Base-by-base conservation (phyloP, 2,113 vertebrate genomes). In the Alligator sinensis region DNA sequence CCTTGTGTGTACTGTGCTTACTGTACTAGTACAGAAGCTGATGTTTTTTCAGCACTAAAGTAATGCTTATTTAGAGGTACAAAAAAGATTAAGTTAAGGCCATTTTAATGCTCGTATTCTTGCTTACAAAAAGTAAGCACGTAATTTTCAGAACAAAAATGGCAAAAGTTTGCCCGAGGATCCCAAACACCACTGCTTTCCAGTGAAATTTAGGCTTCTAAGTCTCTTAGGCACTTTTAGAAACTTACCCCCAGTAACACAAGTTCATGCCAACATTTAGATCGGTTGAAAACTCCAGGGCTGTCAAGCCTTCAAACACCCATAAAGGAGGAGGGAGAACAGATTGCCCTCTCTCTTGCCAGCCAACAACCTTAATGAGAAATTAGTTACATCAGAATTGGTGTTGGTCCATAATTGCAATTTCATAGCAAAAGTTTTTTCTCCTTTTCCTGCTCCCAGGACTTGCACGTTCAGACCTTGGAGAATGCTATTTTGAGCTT, bases 181-280 rank as follows among this genome's bases (percentile, higher is more conserved):
- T 19, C 21, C 21, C 34, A 72, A 11, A 18, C 11, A 25, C 5
- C 3, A 80, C 34, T 55, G 25, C 3, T 55, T 64, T 2, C 9
- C 38, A 21, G 21, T 62, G 3, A 30, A 86, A 57, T 25, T 90
- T 82, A 75, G 75, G n/a, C 3, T 89, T 10, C 80, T 64, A 58
- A 70, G 80, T 25, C 24, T 1, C 22, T 90, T 90, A 1, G 0
- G 1, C 75, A 5, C 7, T 90, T 64, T 38, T 0, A 55, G 25
- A 55, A 82, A 74, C 3, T 3, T 28, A 74, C 81, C 54, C 86
- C 12, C 70, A 90, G 68, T 9, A 3, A 54, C 11, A n/a, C 47
- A 62, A 38, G 28, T 70, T 0, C 54, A 11, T 25, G 9, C 30
- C 38, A 55, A 14, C 24, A 27, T 63, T 80, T 25, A 91, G 63